These are phyloP conservation scores for Zeugodacus cucurbitae DNA, from an alignment of 1,140 invertebrate species.

Conservation along the genomic window DNA sequence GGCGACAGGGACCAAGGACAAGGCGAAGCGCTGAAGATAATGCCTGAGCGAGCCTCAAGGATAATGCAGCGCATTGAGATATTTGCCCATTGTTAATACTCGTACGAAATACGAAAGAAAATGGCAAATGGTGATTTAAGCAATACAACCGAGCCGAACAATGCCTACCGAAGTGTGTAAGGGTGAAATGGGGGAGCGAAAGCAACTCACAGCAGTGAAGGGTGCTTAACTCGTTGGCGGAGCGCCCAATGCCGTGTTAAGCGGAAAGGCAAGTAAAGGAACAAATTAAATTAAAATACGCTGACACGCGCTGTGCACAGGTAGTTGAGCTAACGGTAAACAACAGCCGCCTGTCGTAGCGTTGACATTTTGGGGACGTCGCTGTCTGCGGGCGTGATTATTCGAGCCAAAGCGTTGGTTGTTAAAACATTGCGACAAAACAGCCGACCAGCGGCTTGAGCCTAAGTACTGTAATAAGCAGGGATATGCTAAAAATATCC, in stretches of 20 bases:
- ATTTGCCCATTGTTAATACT: neutral
- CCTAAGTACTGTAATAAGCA: neutral
- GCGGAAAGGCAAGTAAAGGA: neutral
- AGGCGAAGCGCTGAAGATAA: neutral
- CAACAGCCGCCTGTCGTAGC: neutral
- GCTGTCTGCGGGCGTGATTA: neutral
- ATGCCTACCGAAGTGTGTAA: neutral
- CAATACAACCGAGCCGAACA: neutral
- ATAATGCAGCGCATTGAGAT: conserved; percentile 15
- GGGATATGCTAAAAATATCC: neutral
- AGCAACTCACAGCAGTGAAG: neutral
- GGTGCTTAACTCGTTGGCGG: neutral
- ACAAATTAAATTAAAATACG: conserved; percentile 27
- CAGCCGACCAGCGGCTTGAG: neutral
- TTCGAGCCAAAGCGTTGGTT: neutral
- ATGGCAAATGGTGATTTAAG: neutral
- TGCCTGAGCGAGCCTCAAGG: conserved; percentile 1
- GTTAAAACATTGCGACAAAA: neutral
- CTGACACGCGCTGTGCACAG: neutral
- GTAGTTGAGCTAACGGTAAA: neutral
- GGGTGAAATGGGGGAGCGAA: neutral
- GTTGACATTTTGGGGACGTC: neutral
- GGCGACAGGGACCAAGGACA: neutral
- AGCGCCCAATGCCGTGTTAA: neutral
- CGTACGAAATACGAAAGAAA: neutral